Evolutionary conservation across 30 jellyfish, hydroid and myxozoan genomes (phyloP), one percentile per base, ranked within the genome.

Genomic region (Hydractinia symbiolongicarpus): DNA sequence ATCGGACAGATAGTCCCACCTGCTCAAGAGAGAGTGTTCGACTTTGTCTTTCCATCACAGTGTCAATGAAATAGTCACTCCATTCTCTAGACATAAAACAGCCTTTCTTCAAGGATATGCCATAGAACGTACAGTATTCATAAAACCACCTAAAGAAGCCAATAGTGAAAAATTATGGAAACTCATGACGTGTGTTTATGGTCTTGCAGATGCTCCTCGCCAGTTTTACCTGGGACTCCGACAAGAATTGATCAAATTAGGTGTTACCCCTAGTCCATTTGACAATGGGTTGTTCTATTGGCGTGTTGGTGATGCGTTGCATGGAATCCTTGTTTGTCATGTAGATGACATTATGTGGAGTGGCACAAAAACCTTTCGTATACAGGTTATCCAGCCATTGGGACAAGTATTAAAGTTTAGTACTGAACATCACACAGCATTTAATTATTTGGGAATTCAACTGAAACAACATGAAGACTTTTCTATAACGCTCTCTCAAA

Each of bases 161-260:
- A 60, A 10, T 9, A 79, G 2, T 79, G 87, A 83, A 16, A 8
- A 75, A 16, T 61, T 9, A 79, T 57, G 17, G 21, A 83, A n/a
- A 67, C 66, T 10, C 84, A 79, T 79, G 67, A 57, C 3, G 30
- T 57, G 66, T 7, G 21, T 79, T 61, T 67, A 8, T 79, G 61
- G 40, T 66, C 66, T 14, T 83, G 66, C 61, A 83, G 83, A 21
- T 49, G 53, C 9, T 14, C 54, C 86, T 52, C 78, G 68, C 53
- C 50, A 10, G 50, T 71, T 60, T 60, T 71, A 71, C 53, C 66
- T 49, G 68, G 21, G 84, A 53, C 58, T 76, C 17, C 17, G 61
- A 76, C 75, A 76, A 55, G 84, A 55, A 61, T 76, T 76, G 84
- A 55, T 76, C 56, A 76, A 76, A 55, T 73, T 74, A 55, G 84